phyloP scores from a whole-genome alignment of 2,888 invertebrate genomes.

The Tetropium fuscum region DNA sequence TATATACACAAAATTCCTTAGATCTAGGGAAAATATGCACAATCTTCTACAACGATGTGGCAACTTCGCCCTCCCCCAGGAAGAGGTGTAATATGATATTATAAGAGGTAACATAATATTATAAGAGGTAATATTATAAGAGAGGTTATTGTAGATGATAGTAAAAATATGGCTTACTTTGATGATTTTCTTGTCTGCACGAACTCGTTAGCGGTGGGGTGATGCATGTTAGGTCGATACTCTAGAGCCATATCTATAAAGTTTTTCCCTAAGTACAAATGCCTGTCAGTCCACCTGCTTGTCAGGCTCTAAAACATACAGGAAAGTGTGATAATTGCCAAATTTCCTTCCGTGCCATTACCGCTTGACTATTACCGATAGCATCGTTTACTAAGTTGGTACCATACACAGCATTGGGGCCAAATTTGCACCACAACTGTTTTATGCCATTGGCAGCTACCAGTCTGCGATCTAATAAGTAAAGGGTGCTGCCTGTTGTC shows the following conservation, averaged over 20 bases:
- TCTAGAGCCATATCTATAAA: slow-evolving; percentile 59
- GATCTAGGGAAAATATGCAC: no score
- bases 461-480: slow-evolving; percentile 61
- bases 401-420: slow-evolving; percentile 53
- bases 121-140: no score
- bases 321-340: slow-evolving; percentile 35
- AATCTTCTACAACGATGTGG: no score
- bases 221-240: slow-evolving; percentile 60
- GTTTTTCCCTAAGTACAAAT: slow-evolving; percentile 69
- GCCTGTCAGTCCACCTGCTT: slow-evolving; percentile 69
- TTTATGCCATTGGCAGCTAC: slow-evolving; percentile 52
- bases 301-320: slow-evolving; percentile 43
- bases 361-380: slow-evolving; percentile 28
- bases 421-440: slow-evolving; percentile 63
- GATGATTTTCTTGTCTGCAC: slow-evolving; percentile 42
- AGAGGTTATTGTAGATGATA: no score
- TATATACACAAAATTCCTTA: no score
- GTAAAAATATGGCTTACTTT: slow-evolving; percentile 4
- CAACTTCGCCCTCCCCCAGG: no score
- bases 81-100: no score
- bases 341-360: slow-evolving; percentile 19
- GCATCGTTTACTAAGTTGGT: slow-evolving; percentile 42
- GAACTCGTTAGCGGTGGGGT: slow-evolving; percentile 58
- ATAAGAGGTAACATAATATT: no score
- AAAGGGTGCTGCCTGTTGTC: slow-evolving; percentile 66